Evolutionary conservation across 92 coral and sea anemone species (phyloP), one percentile per base, ranked within the genome.

Genomic region (Umimayanthus chanpuru): DNA sequence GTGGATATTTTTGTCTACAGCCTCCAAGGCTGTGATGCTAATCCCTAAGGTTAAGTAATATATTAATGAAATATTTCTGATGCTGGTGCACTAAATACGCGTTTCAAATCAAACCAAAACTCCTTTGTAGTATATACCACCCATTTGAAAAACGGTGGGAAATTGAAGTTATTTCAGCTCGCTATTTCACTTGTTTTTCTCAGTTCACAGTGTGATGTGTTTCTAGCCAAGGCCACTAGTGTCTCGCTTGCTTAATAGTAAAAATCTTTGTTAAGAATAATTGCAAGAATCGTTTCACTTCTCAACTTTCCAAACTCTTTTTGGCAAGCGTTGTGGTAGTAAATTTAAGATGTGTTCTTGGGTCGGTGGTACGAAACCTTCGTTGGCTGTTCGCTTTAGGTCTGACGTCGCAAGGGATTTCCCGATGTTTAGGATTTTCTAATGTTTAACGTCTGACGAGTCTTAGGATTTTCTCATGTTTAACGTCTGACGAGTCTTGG

Each of bases 1-100:
- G 87, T 71, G 67, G 58, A 70, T 30, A 18, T 81, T 26, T 82
- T 83, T 70, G 20, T 70, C 67, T 28, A 28, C 65, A 28, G 87
- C 65, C 87, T 25, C n/a, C 6, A 70, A 83, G 87, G 87, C 87
- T 28, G 76, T 71, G 47, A 70, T 71, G 67, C 77, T 32, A 3
- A 15, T 65, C 76, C 77, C 39, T 43, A 11, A 67, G 86, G 77
- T 67, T 80, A 56, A 80, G 50, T 78, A 78, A 78, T 80, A 80
- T 50, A 55, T 80, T 55, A 55, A 80, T 80, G 70, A 80, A 80
- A 80, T 53, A 2, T 55, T 80, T 56, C 44, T 30, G 30, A 30
- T 4, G 58, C 65, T 32, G 84, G 41, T 80, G 84, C 68, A 61
- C 68, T 61, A 61, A 61, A 20, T 9, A 61, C 21, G 9, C 68